These are phyloP conservation scores for Pherbina coryleti DNA, from an alignment of 2,888 invertebrate genomes.

Conservation along the genomic window DNA sequence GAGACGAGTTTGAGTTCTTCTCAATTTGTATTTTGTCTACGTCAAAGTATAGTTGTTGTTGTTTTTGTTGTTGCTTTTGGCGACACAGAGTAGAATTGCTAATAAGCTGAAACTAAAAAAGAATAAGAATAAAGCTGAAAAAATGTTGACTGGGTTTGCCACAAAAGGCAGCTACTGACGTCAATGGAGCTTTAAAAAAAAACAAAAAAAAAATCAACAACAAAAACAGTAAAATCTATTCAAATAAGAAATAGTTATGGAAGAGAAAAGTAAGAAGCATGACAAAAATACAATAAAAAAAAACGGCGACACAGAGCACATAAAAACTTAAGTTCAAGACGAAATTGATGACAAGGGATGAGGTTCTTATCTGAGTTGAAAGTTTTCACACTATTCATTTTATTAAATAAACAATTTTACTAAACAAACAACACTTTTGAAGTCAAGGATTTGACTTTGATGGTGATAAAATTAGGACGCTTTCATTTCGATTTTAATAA, in stretches of 20 bases:
- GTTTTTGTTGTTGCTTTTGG: background rate
- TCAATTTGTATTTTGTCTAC: background rate
- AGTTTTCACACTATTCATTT: no score
- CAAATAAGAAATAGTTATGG: no score
- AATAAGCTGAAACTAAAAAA: slow-evolving; percentile 2
- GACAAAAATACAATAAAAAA: slow-evolving; percentile 18
- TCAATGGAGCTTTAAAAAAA: background rate
- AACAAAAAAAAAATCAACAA: background rate
- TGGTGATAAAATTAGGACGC: no score
- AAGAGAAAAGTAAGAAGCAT: background rate
- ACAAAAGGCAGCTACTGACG: slow-evolving; percentile 15
- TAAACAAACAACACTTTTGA: no score
- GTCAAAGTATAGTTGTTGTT: background rate
- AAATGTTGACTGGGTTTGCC: slow-evolving; percentile 2
- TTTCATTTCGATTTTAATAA: no score
- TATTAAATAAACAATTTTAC: no score
- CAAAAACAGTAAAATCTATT: background rate
- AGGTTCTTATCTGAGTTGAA: no score
- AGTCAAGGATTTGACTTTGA: no score
- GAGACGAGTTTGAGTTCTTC: background rate
- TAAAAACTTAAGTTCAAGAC: no score
- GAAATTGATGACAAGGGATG: no score
- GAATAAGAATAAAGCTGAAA: background rate
- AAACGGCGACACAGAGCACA: no score
- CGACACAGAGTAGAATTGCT: background rate